A percentile compares a stretch with the other conserved stretches of the same genome.
Evolutionary conservation across 2,113 vertebrate species (phyloP).

Genomic region (Callipepla californica): DNA sequence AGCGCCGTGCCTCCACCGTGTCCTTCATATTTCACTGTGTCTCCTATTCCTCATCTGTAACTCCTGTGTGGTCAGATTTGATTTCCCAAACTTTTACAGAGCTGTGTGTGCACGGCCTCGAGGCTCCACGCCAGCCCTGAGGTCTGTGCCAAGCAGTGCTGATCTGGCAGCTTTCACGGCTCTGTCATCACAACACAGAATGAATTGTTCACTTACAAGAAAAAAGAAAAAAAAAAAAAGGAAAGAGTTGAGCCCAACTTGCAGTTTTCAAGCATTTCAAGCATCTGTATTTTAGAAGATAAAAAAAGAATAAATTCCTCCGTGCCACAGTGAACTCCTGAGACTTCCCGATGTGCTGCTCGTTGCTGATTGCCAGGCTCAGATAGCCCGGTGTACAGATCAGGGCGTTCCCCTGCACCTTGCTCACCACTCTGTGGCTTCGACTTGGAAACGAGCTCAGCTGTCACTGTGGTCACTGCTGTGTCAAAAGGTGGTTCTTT

Average conservation of each 20-base stretch:
- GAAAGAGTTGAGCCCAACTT: background rate
- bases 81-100: background rate
- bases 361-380: background rate
- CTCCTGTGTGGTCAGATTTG: background rate
- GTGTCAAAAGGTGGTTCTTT: background rate
- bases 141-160: background rate
- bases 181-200: rapidly evolving
- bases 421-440: rapidly evolving
- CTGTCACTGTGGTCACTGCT: background rate
- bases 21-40: background rate
- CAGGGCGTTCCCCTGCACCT: background rate
- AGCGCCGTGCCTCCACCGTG: rapidly evolving
- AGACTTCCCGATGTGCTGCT: rapidly evolving
- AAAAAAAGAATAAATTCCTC: background rate
- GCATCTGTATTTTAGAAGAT: rapidly evolving
- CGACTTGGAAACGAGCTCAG: background rate
- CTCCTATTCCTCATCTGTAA: background rate
- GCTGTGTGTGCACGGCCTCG: background rate
- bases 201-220: background rate
- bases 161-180: background rate
- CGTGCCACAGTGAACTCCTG: background rate
- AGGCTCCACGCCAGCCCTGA: background rate
- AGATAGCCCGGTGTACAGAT: background rate
- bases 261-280: background rate
- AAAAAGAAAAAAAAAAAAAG: background rate